A percentile compares a stretch with the other conserved stretches of the same genome.
Conservation (phyloP, 1,140 invertebrate species). For the Phymorhynchus buccinoides region DNA sequence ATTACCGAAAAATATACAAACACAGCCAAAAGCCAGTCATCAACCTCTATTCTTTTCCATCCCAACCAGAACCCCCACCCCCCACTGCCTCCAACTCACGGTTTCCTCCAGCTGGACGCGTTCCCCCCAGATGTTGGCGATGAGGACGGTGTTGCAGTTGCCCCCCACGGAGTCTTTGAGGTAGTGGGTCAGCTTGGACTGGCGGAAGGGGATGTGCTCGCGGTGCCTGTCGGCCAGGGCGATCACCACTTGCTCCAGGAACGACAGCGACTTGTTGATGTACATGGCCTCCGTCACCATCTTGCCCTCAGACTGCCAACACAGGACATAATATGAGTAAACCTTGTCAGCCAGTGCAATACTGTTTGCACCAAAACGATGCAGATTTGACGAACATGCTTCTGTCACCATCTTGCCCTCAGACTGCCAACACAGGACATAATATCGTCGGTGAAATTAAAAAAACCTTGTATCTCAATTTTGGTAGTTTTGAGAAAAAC, state of each 20-base stretch:
- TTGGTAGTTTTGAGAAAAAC: no score
- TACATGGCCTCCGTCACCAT: conserved; percentile 72
- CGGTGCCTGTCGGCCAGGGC: conserved; percentile 66
- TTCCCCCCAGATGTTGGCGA: conserved; percentile 74
- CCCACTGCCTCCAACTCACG: conserved; percentile 57
- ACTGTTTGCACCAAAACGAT: no score
- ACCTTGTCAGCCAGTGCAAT: no score
- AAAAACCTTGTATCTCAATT: no score
- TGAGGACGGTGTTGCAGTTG: conserved; percentile 69
- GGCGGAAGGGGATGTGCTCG: conserved; percentile 72
- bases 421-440: no score
- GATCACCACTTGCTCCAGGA: conserved; percentile 73
- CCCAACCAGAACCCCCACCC: background rate
- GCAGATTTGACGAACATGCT: no score
- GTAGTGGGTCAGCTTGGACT: conserved; percentile 72
- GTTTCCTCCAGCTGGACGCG: conserved; percentile 72
- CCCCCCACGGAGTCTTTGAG: conserved; percentile 73
- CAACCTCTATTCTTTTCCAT: no score
- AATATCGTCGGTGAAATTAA: no score
- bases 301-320: conserved; percentile 73
- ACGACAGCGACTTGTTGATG: conserved; percentile 73
- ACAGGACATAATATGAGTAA: no score
- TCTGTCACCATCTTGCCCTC: no score
- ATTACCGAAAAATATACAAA: no score
- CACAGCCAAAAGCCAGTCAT: no score